A percentile compares a stretch with the other conserved stretches of the same genome.
These are phyloP conservation scores for Agrenia bidenticulata DNA, from an alignment of 2,888 invertebrate genomes.

Conservation along the genomic window DNA sequence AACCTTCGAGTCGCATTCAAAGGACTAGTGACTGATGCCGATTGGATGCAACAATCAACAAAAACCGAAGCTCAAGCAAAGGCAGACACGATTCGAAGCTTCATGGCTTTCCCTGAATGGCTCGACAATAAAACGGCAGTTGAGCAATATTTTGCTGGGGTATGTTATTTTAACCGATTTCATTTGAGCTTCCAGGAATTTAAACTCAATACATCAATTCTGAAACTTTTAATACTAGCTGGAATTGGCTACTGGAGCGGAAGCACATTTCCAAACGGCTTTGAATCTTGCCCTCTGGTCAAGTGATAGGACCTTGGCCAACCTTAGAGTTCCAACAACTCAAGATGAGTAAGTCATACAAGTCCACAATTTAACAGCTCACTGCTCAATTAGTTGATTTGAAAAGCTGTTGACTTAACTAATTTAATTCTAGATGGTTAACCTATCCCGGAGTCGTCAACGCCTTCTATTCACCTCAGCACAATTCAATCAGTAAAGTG, in stretches of 20 bases:
- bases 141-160: conserved; percentile 68
- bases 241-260: conserved; percentile 5
- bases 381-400: no score
- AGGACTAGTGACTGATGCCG: conserved; percentile 65
- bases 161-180: no score
- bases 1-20: conserved; percentile 74
- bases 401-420: no score
- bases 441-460: conserved; percentile 67
- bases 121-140: conserved; percentile 67
- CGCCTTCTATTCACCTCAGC: conserved; percentile 70
- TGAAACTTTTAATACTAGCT: no score
- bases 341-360: conserved; percentile 37
- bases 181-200: no score
- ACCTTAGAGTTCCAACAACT: conserved; percentile 29
- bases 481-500: conserved; percentile 71
- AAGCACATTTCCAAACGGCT: conserved; percentile 1
- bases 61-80: conserved; percentile 68
- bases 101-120: conserved; percentile 81
- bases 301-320: conserved; percentile 29
- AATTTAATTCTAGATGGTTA: conserved; percentile 44
- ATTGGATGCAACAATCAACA: conserved; percentile 78
- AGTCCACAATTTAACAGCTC: no score
- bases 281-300: conserved; percentile 25
- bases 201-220: no score
- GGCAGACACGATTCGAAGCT: conserved; percentile 61